Base-by-base conservation (phyloP, 2,888 invertebrate genomes). In the Ischnura elegans region DNA sequence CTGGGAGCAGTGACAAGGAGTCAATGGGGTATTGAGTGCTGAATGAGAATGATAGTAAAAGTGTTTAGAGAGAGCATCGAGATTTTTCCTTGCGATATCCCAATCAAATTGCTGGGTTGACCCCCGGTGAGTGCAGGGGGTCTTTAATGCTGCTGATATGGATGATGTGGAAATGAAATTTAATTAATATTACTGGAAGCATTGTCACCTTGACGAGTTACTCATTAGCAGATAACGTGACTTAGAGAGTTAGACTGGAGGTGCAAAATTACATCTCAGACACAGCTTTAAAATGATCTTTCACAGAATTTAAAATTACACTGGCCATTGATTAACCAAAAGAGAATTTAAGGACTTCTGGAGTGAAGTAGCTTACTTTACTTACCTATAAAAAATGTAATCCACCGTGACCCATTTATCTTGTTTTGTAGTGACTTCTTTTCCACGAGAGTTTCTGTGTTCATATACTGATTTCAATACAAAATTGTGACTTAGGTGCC, bases 321-420 rank as follows among this genome's bases (percentile, higher is more conserved):
- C 19, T 66, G 66, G 66, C 19, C n/a, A n/a, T n/a, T n/a, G 25
- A 42, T 86, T 86, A 4, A n/a, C 29, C n/a, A 42, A 19, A 86
- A 86, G 25, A 42, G 45, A 94, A 61, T 94, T 87, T 84, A 21
- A n/a, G n/a, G n/a, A n/a, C n/a, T n/a, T n/a, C n/a, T n/a, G n/a
- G n/a, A 45, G 25, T n/a, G n/a, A n/a, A n/a, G n/a, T n/a, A n/a
- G 86, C 25, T 87, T 90, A n/a, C 16, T 87, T 87, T 36, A 76
- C 94, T 94, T 96, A 97, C 97, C 97, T 97, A 95, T 98, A 98
- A 96, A 99, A 98, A 94, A 99, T 98, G 95, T 99, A 99, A 96
- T 99, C 99, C 0, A 99, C 99, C 0, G 97, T 98, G 93, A 97
- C 96, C 98, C 98, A 98, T 87, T 96, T 95, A 93, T 97, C 96